Evolutionary conservation across 2,113 vertebrate species (phyloP), one percentile per base, ranked within the genome.

Genomic region (Dasyprocta punctata): DNA sequence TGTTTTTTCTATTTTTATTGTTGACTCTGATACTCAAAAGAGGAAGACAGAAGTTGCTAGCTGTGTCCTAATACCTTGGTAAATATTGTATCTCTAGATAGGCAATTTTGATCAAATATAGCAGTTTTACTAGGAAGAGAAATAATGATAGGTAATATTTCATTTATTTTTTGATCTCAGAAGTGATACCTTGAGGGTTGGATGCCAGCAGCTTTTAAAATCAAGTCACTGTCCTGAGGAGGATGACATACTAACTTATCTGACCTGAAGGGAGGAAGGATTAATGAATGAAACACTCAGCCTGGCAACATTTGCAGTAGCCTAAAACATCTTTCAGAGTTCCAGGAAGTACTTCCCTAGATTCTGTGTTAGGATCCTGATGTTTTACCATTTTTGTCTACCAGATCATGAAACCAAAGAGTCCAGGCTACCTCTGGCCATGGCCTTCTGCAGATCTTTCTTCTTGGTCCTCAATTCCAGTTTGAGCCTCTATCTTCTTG

Each of bases 91-190:
- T 88, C 16, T 77, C 56, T 77, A 52, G 90, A 90, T 33, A 95
- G 44, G 41, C 30, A 49, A 3, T 82, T 88, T 38, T 60, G 69
- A 73, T 82, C 12, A 94, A 81, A 89, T 89, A 52, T 3, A 41
- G 36, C 41, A 77, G n/a, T 89, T 61, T 93, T 96, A 91, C 73
- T 83, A 71, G 71, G 75, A 77, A 47, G 14, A 92, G 41, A 93
- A 94, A 82, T 86, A 49, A 61, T 30, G 49, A 47, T 63, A 61
- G 33, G 44, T 75, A 90, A 49, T 36, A n/a, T 78, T 75, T 77
- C 36, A 60, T 20, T 13, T 58, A 26, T 56, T 89, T 28, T 95
- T 30, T 41, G 71, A 91, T 22, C 19, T 44, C 65, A 41, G 38
- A 47, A 56, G 38, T n/a, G 6, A 10, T 85, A 36, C 8, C 30